Evolutionary conservation across 2,888 invertebrate species (phyloP), one percentile per base, ranked within the genome.

Genomic region (Drosophila hawaiiensis): DNA sequence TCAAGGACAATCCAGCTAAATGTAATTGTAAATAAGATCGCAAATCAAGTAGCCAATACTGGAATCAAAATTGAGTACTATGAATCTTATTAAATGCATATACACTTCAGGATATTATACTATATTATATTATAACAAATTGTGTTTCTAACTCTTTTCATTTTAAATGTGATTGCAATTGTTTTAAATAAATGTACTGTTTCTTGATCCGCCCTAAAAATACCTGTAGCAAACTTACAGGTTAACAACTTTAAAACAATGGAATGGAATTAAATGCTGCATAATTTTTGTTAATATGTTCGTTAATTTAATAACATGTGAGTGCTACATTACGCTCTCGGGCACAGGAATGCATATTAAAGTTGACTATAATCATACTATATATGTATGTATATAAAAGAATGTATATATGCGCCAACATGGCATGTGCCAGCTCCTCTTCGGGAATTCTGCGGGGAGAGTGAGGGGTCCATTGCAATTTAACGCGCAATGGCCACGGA

Each of bases 401-500:
- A 37, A 16, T 55, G 3, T 43, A 39, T 49, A 55, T 55, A 53
- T 52, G 28, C 25, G 19, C 3, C 29, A 12, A 52, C 29, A 29
- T 52, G 60, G 50, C 63, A 53, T 31, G 66, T 69, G 73, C 22
- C 43, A 52, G 28, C 53, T 9, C n/a, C 53, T 62, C 63, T 54
- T 31, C 29, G 28, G 28, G 10, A 19, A 6, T 16, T 35, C 35
- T 50, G 28, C 7, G 35, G 49, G 66, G 25, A 16, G 16, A 41
- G 58, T 60, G 68, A 47, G 66, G 68, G 47, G 58, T 69, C 33
- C 61, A 63, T 64, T 83, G 90, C 90, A 90, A 86, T 86, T 86
- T 86, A 90, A 89, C 90, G 85, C 90, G 79, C 87, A 82, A 90
- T 85, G 91, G 75, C 77, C 83, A 80, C 90, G 86, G 86, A 87